A percentile compares a stretch with the other conserved stretches of the same genome.
These are phyloP conservation scores for Patella ulyssiponensis DNA, from an alignment of 2,888 invertebrate genomes.

Conservation along the genomic window DNA sequence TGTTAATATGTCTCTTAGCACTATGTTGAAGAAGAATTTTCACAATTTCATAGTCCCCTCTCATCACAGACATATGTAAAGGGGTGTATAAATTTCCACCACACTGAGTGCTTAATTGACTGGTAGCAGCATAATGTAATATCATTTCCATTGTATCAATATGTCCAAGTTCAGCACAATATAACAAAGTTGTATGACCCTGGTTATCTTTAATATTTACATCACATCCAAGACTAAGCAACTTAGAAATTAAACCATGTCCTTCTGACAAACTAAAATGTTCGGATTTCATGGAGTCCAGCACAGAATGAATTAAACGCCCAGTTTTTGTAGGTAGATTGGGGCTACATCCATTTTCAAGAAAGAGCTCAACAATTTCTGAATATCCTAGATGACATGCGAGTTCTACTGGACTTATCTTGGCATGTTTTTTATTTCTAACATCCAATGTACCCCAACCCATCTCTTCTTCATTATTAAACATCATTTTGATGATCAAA, in stretches of 20 bases:
- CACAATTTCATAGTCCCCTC: conserved; percentile 47
- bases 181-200: conserved; percentile 43
- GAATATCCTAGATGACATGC: conserved; percentile 47
- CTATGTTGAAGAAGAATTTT: conserved; percentile 35
- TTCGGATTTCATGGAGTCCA: conserved; percentile 41
- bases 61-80: conserved; percentile 52
- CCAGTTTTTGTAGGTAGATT: conserved; percentile 51
- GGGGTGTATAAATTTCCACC: conserved; percentile 45
- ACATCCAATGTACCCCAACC: not conserved
- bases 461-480: not conserved
- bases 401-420: conserved; percentile 41
- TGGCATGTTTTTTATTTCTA: not conserved
- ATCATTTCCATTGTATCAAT: conserved; percentile 37
- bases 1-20: conserved; percentile 36
- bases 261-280: conserved; percentile 38
- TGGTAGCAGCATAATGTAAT: conserved; percentile 34
- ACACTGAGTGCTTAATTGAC: conserved; percentile 34
- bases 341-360: conserved; percentile 52
- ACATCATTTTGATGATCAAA: not conserved
- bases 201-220: conserved; percentile 45
- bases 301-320: conserved; percentile 48
- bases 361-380: conserved; percentile 44
- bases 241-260: conserved; percentile 29
- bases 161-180: conserved; percentile 47
- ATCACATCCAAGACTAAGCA: conserved; percentile 44